Percentiles rank a stretch among this genome's conserved stretches.
phyloP scores from a whole-genome alignment of 2,888 invertebrate species.

The Euzophera pinguis region DNA sequence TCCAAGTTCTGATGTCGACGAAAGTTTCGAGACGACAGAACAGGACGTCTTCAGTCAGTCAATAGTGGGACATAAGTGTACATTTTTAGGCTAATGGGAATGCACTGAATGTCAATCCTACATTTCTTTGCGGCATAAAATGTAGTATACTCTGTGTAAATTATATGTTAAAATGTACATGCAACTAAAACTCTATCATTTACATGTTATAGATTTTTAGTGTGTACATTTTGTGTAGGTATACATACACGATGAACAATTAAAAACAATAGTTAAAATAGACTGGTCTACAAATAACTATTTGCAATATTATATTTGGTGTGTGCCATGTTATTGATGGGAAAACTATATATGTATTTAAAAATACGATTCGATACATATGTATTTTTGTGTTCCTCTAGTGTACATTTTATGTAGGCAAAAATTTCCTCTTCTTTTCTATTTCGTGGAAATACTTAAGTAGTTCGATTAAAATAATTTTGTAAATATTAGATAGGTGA shows the following conservation, averaged over 20 bases:
- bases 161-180: too few relatives aligned
- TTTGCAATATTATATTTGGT: background rate
- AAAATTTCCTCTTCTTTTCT: background rate
- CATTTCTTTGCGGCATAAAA: background rate
- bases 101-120: background rate
- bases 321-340: conserved; percentile 2
- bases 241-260: too few relatives aligned
- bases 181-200: too few relatives aligned
- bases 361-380: background rate
- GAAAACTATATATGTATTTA: background rate
- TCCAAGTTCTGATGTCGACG: conserved; percentile 1
- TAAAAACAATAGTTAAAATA: too few relatives aligned
- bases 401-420: background rate
- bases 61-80: conserved; percentile 1
- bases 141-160: too few relatives aligned
- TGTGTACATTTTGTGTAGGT: too few relatives aligned
- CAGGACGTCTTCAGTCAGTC: background rate
- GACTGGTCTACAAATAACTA: too few relatives aligned
- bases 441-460: background rate
- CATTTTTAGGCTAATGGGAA: background rate
- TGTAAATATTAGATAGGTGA: background rate
- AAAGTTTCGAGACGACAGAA: background rate
- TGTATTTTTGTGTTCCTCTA: too few relatives aligned
- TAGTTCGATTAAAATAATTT: background rate
- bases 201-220: too few relatives aligned